phyloP scores from a whole-genome alignment of 2,888 invertebrate species.

The Linhomoeus sp. region DNA sequence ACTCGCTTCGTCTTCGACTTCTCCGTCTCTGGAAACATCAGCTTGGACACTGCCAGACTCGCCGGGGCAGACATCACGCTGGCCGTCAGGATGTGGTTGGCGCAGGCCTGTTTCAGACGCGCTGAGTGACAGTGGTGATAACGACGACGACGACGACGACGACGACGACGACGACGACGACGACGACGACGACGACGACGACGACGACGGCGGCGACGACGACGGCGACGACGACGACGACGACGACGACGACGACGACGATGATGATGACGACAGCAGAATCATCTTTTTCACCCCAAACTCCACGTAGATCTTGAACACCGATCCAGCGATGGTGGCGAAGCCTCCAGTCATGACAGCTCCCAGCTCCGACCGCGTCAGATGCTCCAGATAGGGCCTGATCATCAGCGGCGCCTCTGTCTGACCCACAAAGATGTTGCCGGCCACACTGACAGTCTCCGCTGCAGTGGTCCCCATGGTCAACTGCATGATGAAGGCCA shows the following conservation, averaged over 20 bases:
- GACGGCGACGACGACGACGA: too few species aligned
- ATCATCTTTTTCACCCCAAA: slow-evolving; percentile 39
- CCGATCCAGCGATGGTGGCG: slow-evolving; percentile 77
- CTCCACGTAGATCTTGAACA: slow-evolving; percentile 66
- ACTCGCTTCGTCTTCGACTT: slow-evolving; percentile 48
- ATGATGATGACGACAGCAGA: too few species aligned
- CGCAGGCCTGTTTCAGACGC: too few species aligned
- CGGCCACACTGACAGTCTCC: slow-evolving; percentile 74
- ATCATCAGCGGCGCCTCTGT: slow-evolving; percentile 68
- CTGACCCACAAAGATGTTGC: slow-evolving; percentile 59
- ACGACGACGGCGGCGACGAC: too few species aligned
- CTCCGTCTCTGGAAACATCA: slow-evolving; percentile 76
- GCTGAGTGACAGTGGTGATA: not conserved
- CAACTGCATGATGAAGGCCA: too few species aligned
- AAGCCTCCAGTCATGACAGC: slow-evolving; percentile 79
- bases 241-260: too few species aligned
- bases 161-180: too few species aligned
- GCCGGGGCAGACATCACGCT: slow-evolving; percentile 92
- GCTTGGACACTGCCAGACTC: slow-evolving; percentile 65
- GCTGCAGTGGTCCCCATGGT: slow-evolving; percentile 65
- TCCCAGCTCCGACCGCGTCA: slow-evolving; percentile 73
- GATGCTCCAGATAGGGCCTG: slow-evolving; percentile 54
- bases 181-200: too few species aligned
- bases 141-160: too few species aligned
- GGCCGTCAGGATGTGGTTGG: slow-evolving; percentile 69